These are phyloP conservation scores for Achroia grisella DNA, from an alignment of 1,140 invertebrate species.

Conservation along the genomic window DNA sequence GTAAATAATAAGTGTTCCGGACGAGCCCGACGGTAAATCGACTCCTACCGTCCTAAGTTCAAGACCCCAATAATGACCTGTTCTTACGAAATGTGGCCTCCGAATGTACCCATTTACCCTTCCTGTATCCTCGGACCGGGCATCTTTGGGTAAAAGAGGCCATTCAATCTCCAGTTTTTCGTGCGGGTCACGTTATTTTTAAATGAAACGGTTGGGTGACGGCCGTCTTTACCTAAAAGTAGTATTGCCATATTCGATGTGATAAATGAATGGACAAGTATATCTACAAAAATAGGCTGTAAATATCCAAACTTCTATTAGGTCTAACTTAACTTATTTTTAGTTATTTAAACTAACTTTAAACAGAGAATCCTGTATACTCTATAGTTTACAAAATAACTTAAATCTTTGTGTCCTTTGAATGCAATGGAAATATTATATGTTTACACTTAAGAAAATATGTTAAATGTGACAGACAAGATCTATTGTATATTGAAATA, in stretches of 20 bases:
- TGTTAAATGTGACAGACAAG: too few species aligned
- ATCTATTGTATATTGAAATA: too few species aligned
- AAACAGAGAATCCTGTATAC: too few species aligned
- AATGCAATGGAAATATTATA: too few species aligned
- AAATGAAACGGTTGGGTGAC: conserved; percentile 25
- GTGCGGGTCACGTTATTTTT: conserved; percentile 32
- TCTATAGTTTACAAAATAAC: too few species aligned
- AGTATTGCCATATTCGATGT: background rate
- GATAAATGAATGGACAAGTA: too few species aligned
- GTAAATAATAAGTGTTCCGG: conserved; percentile 16
- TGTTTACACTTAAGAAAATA: too few species aligned
- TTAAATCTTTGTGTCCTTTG: too few species aligned
- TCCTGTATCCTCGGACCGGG: conserved; percentile 12
- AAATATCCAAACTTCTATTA: too few species aligned
- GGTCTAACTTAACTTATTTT: too few species aligned
- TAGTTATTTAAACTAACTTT: too few species aligned
- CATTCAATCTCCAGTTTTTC: conserved; percentile 32
- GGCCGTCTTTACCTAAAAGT: background rate
- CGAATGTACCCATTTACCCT: conserved; percentile 39
- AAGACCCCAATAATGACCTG: conserved; percentile 32
- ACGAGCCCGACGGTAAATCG: conserved; percentile 25
- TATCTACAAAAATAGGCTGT: too few species aligned
- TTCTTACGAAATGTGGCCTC: conserved; percentile 32
- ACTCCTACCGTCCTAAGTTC: conserved; percentile 17
- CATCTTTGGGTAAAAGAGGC: conserved; percentile 26